Evolutionary conservation across 1,140 invertebrate genomes (phyloP), one percentile per base, ranked within the genome.

Genomic region (Rhagoletis zephyria): DNA sequence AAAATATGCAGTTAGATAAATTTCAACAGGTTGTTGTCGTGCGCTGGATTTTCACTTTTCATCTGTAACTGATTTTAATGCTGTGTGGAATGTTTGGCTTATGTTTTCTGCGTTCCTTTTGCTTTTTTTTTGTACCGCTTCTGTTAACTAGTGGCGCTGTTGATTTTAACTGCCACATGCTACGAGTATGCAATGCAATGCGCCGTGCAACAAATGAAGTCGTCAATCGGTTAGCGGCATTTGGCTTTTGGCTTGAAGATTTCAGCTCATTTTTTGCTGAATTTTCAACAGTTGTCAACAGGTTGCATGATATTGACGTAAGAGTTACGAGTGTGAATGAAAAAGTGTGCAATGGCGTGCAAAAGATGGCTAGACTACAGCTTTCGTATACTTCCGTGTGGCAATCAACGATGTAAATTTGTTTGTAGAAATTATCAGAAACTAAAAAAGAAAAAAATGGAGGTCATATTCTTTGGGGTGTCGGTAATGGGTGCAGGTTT

Each of bases 21-120:
- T 81, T 81, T 81, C 51, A 81, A 81, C 74, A 59, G 74, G 51
- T 81, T 81, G 30, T 30, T 30, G 74, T 81, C 74, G 74, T 81
- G 48, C 12, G 74, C 74, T 81, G 48, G 48, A 81, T 56, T 81
- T 81, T 81, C 74, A 81, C 74, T 81, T 81, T 81, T 81, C 51
- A 56, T 59, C 48, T 59, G 45, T 81, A 56, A 56, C 6, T 59
- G 45, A 81, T 56, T 63, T 81, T 51, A 2, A 48, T 56, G n/a
- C 6, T 81, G 16, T 56, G 16, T 7, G 74, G 51, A 81, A 48
- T 81, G 48, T 81, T 56, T 59, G 6, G 4, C 45, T 2, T 45
- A 12, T 42, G 4, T 12, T 45, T 70, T 12, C 40, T 30, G 30
- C 30, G 30, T 30, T 30, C 30, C 30, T 30, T 19, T 70, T 70